These are phyloP conservation scores for Gastrophysa polygoni DNA, from an alignment of 2,888 invertebrate species.

Conservation along the genomic window DNA sequence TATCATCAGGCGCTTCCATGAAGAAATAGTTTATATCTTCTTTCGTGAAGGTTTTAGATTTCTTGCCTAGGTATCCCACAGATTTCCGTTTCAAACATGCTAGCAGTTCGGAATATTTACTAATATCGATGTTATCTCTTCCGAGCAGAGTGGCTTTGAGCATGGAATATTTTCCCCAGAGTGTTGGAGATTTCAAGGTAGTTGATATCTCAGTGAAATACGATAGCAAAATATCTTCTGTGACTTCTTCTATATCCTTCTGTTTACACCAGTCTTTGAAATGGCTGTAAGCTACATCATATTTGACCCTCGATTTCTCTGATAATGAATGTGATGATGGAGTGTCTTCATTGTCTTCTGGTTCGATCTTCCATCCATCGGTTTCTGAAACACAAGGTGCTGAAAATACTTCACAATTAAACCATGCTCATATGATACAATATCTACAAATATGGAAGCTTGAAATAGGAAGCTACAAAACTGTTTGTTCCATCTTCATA, in stretches of 20 bases:
- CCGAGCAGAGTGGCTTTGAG: slow-evolving; percentile 6
- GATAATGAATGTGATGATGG: slow-evolving; percentile 4
- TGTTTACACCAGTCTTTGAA: slow-evolving; percentile 18
- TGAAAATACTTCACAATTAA: too few species aligned
- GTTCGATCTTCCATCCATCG: slow-evolving; percentile 7
- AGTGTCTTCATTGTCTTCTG: slow-evolving; percentile 28
- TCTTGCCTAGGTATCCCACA: slow-evolving; percentile 9
- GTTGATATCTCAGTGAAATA: slow-evolving; percentile 22
- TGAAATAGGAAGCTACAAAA: too few species aligned
- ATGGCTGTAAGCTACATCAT: slow-evolving; percentile 5
- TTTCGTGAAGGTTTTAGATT: slow-evolving; percentile 9
- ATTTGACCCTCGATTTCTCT: slow-evolving; percentile 5
- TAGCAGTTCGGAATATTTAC: not conserved
- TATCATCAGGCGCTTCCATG: slow-evolving; percentile 8
- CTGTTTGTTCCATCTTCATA: too few species aligned
- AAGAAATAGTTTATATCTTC: slow-evolving; percentile 15
- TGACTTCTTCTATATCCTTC: not conserved
- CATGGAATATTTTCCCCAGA: slow-evolving; percentile 14
- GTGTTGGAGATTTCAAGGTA: slow-evolving; percentile 12
- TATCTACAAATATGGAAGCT: too few species aligned
- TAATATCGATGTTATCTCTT: slow-evolving; percentile 12
- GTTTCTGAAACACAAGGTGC: not conserved
- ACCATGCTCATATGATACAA: too few species aligned
- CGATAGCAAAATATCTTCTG: slow-evolving; percentile 15
- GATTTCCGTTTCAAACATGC: slow-evolving; percentile 16